Conservation (phyloP, 37 sponge, comb jelly and placozoan genomes). For the Eunapius fragilis region DNA sequence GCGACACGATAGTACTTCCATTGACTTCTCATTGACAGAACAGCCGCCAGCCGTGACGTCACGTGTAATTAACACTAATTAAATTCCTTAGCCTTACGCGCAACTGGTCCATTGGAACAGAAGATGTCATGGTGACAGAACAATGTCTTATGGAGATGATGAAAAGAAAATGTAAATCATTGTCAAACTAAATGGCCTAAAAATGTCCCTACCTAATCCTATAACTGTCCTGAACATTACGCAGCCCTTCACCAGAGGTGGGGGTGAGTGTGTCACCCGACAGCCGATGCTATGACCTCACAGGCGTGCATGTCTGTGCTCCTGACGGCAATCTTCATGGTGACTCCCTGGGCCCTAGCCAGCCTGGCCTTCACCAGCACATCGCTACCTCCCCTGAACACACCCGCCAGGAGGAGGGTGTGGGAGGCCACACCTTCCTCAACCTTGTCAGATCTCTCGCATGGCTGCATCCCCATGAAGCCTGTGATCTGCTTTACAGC, state of each 20-base stretch:
- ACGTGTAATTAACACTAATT: not conserved
- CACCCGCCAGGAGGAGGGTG: slow-evolving; percentile 92
- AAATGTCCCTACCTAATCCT: no score
- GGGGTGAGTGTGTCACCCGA: slow-evolving; percentile 60
- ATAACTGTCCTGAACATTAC: no score
- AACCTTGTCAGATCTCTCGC: slow-evolving; percentile 93
- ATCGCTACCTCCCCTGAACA: slow-evolving; percentile 87
- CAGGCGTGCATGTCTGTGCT: slow-evolving; percentile 68
- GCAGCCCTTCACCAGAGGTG: no score
- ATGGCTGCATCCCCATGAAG: slow-evolving; percentile 98
- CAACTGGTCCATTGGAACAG: not conserved
- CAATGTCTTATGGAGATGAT: no score
- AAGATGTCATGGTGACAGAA: no score
- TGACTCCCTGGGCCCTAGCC: slow-evolving; percentile 71
- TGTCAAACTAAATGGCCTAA: no score
- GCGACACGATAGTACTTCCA: not conserved
- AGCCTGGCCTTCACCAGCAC: slow-evolving; percentile 83
- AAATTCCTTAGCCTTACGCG: not conserved
- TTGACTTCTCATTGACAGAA: not conserved
- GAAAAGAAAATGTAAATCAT: no score
- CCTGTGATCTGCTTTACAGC: slow-evolving; percentile 91
- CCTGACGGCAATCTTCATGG: slow-evolving; percentile 88
- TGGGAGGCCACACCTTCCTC: slow-evolving; percentile 79
- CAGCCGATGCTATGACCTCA: slow-evolving; percentile 81
- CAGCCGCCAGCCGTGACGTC: not conserved